These are phyloP conservation scores for Ahaetulla prasina DNA, from an alignment of 2,113 vertebrate genomes.

Conservation along the genomic window DNA sequence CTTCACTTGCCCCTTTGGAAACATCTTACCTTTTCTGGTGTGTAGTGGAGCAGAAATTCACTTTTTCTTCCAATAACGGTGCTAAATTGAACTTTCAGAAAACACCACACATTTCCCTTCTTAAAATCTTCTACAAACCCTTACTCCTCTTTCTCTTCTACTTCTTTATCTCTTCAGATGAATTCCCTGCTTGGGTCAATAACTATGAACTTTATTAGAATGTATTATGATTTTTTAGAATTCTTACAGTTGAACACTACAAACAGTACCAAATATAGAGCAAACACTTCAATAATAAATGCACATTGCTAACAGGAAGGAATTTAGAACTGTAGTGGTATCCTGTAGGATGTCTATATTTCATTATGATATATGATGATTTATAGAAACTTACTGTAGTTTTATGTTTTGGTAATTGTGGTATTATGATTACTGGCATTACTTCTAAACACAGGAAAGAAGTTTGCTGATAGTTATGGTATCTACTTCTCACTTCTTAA, in stretches of 20 bases:
- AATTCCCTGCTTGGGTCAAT: not conserved
- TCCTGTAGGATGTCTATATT: slow-evolving; percentile 68
- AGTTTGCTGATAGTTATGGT: slow-evolving; percentile 48
- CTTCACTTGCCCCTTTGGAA: not conserved
- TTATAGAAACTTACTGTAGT: slow-evolving; percentile 49
- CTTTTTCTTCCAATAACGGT: not conserved
- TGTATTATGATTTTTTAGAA: not conserved
- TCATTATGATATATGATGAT: slow-evolving; percentile 25
- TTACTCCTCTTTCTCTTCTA: not conserved
- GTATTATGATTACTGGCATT: slow-evolving; percentile 55
- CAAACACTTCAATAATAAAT: slow-evolving; percentile 40
- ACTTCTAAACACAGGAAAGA: slow-evolving; percentile 58
- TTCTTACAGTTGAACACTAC: not conserved
- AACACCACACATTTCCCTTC: not conserved
- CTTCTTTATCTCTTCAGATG: not conserved
- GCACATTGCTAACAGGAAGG: slow-evolving; percentile 55
- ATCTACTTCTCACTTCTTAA: slow-evolving; percentile 38
- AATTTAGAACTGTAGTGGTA: slow-evolving; percentile 60
- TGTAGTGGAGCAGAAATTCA: not conserved
- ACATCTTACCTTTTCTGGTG: not conserved
- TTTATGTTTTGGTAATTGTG: slow-evolving; percentile 54
- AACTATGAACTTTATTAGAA: not conserved
- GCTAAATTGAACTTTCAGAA: not conserved
- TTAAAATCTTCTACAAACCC: not conserved
- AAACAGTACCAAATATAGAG: not conserved